Base-by-base conservation (phyloP, 2,888 invertebrate genomes). In the Eucera pruinosa region DNA sequence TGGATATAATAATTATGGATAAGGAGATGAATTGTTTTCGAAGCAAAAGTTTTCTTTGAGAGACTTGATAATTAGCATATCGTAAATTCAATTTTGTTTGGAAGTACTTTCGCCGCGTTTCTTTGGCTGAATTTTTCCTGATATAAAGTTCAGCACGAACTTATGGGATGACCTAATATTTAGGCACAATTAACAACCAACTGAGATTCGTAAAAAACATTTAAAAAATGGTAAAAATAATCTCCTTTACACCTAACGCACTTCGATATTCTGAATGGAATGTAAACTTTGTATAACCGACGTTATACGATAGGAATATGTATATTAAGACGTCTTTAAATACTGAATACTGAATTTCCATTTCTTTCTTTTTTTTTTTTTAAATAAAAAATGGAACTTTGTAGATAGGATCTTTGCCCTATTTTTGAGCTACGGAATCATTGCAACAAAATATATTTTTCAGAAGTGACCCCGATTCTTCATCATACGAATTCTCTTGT, bases 201-300 rank as follows among this genome's bases (percentile, higher is more conserved):
- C 57, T 25, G 77, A 77, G 77, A 77, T 69, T 77, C 72, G 20
- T 30, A 36, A 52, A 47, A n/a, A 11, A 45, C 9, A 55, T 18
- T 30, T 18, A 52, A 60, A 54, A 20, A 30, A 45, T 27, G 0
- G 23, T 27, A 54, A 43, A 60, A 33, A 57, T 58, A 50, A 43
- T 61, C 20, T 43, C 27, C 27, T 62, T 15, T 33, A 20, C 9
- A 18, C 48, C 25, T 48, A 15, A 5, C 41, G 6, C 18, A n/a
- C 23, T 13, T 9, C 3, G 27, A 23, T 7, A 18, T 15, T 45
- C 30, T 23, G 9, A 54, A 18, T 7, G 39, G n/a, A 30, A 25
- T 33, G 57, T 13, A 48, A 67, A 48, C 30, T 27, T 67, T 7
- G 11, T 27, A 48, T 11, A 11, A 41, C 20, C 25, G 18, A 3